Evolutionary conservation across 1,140 invertebrate genomes (phyloP).

Genomic region (Proctacanthus coquilletti): DNA sequence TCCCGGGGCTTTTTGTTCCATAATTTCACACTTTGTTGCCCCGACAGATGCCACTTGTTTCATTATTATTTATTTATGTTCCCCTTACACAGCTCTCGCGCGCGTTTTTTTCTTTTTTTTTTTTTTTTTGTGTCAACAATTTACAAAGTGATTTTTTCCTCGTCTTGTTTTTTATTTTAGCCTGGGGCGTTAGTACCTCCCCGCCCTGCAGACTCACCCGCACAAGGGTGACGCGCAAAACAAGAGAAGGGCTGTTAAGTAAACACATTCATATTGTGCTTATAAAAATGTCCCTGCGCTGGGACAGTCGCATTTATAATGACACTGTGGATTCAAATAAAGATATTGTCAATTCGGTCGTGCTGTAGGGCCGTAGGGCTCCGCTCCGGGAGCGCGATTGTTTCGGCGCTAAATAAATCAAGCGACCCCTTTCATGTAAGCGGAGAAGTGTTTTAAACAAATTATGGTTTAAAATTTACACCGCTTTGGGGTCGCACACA

Average conservation of each 20-base stretch:
- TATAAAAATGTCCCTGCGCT: slow-evolving; percentile 1
- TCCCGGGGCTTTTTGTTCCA: background rate
- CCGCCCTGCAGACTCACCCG: background rate
- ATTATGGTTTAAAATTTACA: slow-evolving; percentile 5
- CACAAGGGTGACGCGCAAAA: slow-evolving; percentile 1
- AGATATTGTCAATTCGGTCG: background rate
- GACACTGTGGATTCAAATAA: background rate
- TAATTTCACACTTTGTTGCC: slow-evolving; percentile 4
- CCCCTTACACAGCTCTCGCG: background rate
- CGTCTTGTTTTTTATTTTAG: background rate
- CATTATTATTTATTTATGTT: background rate
- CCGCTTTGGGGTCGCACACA: slow-evolving; percentile 1
- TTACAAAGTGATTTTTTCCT: slow-evolving; percentile 1
- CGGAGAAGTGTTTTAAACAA: slow-evolving; percentile 3
- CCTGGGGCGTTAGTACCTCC: background rate
- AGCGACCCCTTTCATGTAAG: background rate
- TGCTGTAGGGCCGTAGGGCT: background rate
- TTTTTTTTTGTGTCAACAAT: background rate
- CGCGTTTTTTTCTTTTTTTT: background rate
- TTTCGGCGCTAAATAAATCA: background rate
- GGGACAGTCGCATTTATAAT: background rate
- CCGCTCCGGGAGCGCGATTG: background rate
- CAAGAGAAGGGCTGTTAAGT: background rate
- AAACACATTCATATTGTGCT: background rate
- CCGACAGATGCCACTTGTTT: slow-evolving; percentile 4